Conservation (phyloP, 1,140 invertebrate genomes). For the Diorhabda elongata region DNA sequence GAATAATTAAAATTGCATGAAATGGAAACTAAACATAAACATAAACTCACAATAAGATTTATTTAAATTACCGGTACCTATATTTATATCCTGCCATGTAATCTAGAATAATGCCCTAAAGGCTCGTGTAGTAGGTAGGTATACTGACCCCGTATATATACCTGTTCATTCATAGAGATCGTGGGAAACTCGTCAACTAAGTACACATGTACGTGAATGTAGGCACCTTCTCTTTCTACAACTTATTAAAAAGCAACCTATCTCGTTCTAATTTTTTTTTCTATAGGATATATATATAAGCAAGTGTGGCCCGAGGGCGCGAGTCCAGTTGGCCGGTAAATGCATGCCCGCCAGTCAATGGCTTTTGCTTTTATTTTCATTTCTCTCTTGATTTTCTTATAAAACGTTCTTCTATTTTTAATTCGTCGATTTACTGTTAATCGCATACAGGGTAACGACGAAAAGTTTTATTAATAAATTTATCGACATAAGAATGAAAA, state of each 20-base stretch:
- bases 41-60: background rate
- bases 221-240: conserved; percentile 14
- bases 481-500: no score
- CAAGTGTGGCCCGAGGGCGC: conserved; percentile 22
- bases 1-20: no score
- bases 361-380: conserved; percentile 9
- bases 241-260: conserved; percentile 8
- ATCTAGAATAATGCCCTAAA: conserved; percentile 27
- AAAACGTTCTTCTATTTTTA: conserved; percentile 11
- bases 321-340: conserved; percentile 8
- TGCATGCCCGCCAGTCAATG: conserved; percentile 1
- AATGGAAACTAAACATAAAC: no score
- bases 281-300: conserved; percentile 9
- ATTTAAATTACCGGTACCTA: background rate
- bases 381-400: conserved; percentile 9
- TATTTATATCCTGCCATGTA: conserved; percentile 32
- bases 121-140: conserved; percentile 32
- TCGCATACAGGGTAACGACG: background rate
- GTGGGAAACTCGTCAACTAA: conserved; percentile 30
- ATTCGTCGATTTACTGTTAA: conserved; percentile 10
- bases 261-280: conserved; percentile 16
- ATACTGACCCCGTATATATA: conserved; percentile 36
- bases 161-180: conserved; percentile 37
- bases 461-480: background rate
- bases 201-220: conserved; percentile 21